A percentile compares a stretch with the other conserved stretches of the same genome.
phyloP scores from a whole-genome alignment of 1,140 invertebrate species.

The Brachionus plicatilis region DNA sequence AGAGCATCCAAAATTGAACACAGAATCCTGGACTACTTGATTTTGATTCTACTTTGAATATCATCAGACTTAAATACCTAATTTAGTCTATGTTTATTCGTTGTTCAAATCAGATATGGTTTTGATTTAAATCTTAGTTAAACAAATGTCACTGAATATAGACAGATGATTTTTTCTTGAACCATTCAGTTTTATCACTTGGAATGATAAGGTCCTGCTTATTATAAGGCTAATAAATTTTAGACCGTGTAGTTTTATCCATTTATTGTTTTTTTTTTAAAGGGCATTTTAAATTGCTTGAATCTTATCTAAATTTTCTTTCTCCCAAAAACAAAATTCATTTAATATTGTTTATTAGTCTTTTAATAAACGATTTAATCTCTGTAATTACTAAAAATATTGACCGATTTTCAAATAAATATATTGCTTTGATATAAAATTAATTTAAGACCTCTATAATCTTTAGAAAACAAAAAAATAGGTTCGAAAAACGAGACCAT shows the following conservation, averaged over 20 bases:
- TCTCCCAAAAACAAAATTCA: background rate
- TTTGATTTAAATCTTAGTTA: slow-evolving; percentile 16
- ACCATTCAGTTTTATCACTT: background rate
- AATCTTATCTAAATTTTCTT: background rate
- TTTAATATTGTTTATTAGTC: background rate
- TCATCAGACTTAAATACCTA: slow-evolving; percentile 28
- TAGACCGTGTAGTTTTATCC: background rate
- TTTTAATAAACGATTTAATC: slow-evolving; percentile 3
- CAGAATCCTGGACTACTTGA: background rate
- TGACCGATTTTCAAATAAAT: background rate
- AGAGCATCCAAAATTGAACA: background rate
- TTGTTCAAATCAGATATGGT: background rate
- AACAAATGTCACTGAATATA: slow-evolving; percentile 5
- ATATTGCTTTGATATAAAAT: background rate
- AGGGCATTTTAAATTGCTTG: background rate
- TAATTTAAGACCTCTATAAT: background rate
- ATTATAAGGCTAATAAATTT: background rate
- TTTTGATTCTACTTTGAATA: background rate
- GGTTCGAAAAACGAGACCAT: background rate
- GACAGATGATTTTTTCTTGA: background rate
- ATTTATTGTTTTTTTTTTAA: background rate
- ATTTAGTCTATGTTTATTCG: background rate
- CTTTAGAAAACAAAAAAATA: background rate
- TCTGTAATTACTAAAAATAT: background rate
- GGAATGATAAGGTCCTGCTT: background rate